phyloP scores from a whole-genome alignment of 2,797 vertebrate genomes.

The Sylvilagus floridanus region DNA sequence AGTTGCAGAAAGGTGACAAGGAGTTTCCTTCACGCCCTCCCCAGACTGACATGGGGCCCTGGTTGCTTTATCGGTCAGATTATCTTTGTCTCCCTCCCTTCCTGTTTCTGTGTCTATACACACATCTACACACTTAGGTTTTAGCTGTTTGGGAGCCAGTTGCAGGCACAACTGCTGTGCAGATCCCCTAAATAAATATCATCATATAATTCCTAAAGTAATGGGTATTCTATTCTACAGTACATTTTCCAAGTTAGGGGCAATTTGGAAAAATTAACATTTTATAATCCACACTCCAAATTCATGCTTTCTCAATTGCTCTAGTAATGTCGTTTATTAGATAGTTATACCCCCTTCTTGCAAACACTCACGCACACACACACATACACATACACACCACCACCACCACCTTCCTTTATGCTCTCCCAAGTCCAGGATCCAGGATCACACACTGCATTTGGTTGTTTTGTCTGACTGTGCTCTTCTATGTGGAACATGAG shows the following conservation, averaged over 20 bases:
- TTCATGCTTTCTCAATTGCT: not conserved
- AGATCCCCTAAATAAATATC: not conserved
- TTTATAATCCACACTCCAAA: not conserved
- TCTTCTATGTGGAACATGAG: not conserved
- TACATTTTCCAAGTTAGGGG: not conserved
- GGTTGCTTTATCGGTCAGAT: not conserved
- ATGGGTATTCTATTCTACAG: not conserved
- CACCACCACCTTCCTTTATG: not conserved
- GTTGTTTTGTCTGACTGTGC: not conserved
- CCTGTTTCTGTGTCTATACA: not conserved
- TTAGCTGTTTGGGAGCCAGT: not conserved
- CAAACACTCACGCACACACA: no score
- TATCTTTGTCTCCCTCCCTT: not conserved
- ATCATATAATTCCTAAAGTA: not conserved
- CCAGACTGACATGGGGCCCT: not conserved
- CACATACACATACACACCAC: no score
- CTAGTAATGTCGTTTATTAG: not conserved
- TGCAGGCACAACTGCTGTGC: not conserved
- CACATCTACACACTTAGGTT: not conserved
- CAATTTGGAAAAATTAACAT: not conserved
- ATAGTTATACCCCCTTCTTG: not conserved
- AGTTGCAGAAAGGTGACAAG: not conserved
- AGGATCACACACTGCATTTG: not conserved
- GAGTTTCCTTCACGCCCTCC: not conserved
- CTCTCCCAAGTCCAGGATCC: not conserved